These are phyloP conservation scores for Aphis gossypii DNA, from an alignment of 1,140 invertebrate genomes.

Conservation along the genomic window DNA sequence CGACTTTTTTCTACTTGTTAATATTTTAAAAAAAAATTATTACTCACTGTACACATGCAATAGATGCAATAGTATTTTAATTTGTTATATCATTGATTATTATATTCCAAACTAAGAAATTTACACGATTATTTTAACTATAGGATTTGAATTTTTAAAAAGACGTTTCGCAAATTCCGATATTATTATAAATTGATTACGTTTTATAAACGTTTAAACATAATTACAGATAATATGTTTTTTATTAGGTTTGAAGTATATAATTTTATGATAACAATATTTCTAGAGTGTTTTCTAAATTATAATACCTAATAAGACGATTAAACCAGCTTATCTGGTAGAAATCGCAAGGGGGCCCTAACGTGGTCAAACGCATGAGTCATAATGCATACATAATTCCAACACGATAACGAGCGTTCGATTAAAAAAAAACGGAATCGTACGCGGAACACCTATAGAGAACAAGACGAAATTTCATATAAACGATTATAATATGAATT, in stretches of 20 bases:
- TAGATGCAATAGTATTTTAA: not conserved
- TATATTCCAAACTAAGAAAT: not conserved
- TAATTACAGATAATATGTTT: not conserved
- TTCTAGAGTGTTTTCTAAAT: not conserved
- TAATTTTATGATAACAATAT: not conserved
- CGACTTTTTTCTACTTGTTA: not conserved
- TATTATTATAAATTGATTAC: not conserved
- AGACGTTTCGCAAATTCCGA: not conserved
- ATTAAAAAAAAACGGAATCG: not conserved
- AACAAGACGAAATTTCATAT: not conserved
- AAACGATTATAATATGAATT: not conserved
- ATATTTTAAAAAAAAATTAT: not conserved
- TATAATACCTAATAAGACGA: not conserved
- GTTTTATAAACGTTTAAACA: not conserved
- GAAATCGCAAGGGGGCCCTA: not conserved
- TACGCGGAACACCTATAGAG: not conserved
- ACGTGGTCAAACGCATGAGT: not conserved
- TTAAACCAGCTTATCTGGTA: not conserved
- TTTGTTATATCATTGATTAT: not conserved
- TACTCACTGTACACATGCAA: not conserved
- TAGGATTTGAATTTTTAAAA: not conserved
- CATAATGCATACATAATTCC: not conserved
- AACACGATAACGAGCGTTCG: slow-evolving; percentile 24
- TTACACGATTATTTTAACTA: not conserved
- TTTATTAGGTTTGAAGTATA: not conserved